A percentile compares a stretch with the other conserved stretches of the same genome.
Conservation (phyloP, 2,888 invertebrate species). For the Erebia palarica region DNA sequence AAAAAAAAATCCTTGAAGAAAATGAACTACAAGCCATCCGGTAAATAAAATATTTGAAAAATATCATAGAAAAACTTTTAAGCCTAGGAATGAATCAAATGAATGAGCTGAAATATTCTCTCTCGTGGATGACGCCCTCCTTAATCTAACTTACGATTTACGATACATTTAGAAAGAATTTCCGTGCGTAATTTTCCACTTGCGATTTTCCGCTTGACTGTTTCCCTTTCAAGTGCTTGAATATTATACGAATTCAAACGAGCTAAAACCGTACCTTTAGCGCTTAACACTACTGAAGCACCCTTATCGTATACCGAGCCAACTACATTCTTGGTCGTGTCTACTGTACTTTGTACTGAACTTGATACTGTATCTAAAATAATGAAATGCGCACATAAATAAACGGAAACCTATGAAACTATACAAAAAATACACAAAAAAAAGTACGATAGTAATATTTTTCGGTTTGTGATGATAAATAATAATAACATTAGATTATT, state of each 20-base stretch:
- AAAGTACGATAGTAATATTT: background rate
- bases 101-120: background rate
- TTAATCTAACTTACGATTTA: background rate
- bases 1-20: too few relatives aligned
- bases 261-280: conserved; percentile 47
- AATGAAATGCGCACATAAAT: conserved; percentile 18
- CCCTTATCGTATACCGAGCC: conserved; percentile 73
- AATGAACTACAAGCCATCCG: too few relatives aligned
- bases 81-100: too few relatives aligned
- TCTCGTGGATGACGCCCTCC: too few relatives aligned
- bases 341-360: conserved; percentile 66
- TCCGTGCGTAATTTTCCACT: too few relatives aligned
- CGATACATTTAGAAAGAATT: background rate
- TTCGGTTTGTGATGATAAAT: too few relatives aligned
- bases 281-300: conserved; percentile 49
- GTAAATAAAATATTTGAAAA: too few relatives aligned
- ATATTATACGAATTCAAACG: background rate
- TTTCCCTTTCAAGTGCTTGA: background rate
- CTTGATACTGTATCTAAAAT: conserved; percentile 50
- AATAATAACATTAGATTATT: too few relatives aligned
- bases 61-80: too few relatives aligned
- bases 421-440: background rate
- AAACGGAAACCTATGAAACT: background rate
- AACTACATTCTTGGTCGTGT: conserved; percentile 71
- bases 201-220: too few relatives aligned